Evolutionary conservation across 2,888 invertebrate species (phyloP), one percentile per base, ranked within the genome.

Genomic region (Hecatera dysodea): DNA sequence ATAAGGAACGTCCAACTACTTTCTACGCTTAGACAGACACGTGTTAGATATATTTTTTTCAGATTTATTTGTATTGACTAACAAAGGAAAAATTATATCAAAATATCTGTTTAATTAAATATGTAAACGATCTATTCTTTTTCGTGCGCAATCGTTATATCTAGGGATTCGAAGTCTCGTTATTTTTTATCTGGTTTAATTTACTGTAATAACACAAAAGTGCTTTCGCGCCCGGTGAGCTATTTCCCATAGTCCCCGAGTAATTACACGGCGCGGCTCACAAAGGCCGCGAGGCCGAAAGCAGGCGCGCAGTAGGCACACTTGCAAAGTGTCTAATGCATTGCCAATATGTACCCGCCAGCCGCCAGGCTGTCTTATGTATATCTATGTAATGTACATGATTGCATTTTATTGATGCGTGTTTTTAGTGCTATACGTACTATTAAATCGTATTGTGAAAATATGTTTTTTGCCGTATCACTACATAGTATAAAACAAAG

Each of bases 161-260:
- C 12, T 46, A 24, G 15, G 17, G n/a, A 36, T 42, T 64, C 63
- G 42, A 39, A 52, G 19, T 44, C 50, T 78, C 42, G 42, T 64
- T 78, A 63, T 78, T 67, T 72, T 76, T 70, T 89, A 87, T 90
- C 88, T 90, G 84, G 86, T 91, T 92, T 90, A 90, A 93, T 92
- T 92, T 90, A 90, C 84, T 91, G 89, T 90, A 92, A 93, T 92
- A 93, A 91, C 89, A 91, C 88, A 91, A 91, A 93, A 91, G 91
- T 90, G 88, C 88, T 93, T 89, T 90, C 88, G 90, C 89, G 88
- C 87, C 89, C 90, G 90, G 88, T 91, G 90, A 92, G 92, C 89
- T 91, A 94, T 93, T 94, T 94, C 94, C 94, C 95, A 93, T 92
- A 90, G 93, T 92, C 94, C 95, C 94, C 87, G 92, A 94, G 94